Conservation (phyloP, 2,797 vertebrate genomes). For the Pseudotriccus pelzelni region DNA sequence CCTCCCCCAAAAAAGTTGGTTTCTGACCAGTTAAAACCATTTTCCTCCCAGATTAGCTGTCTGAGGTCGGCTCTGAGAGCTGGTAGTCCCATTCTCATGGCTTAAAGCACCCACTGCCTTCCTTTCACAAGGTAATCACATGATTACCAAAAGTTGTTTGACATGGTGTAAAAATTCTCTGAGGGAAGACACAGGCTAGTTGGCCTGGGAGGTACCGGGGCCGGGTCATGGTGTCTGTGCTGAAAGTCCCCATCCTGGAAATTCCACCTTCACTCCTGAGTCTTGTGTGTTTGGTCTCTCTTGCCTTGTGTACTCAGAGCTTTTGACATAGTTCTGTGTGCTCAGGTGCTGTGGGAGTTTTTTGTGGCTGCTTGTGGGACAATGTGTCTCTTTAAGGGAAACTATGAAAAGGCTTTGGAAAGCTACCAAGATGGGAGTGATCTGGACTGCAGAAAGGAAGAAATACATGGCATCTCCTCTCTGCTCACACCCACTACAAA, state of each 20-base stretch:
- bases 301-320: background rate
- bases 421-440: background rate
- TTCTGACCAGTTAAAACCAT: background rate
- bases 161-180: background rate
- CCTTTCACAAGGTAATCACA: background rate
- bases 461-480: background rate
- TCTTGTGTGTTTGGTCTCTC: background rate
- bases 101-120: background rate
- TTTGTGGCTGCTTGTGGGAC: background rate
- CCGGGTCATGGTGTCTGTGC: background rate
- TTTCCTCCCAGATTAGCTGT: background rate
- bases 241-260: background rate
- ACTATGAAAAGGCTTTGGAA: conserved; percentile 1
- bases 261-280: background rate
- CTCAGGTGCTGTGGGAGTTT: background rate
- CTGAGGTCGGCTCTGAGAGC: background rate
- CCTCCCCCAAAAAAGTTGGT: rapidly evolving
- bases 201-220: background rate
- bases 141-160: background rate
- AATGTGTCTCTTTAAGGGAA: background rate
- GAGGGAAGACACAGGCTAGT: background rate
- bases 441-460: background rate
- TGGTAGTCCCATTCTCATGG: background rate
- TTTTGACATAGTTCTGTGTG: background rate
- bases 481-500: background rate